Evolutionary conservation across 2,113 vertebrate species (phyloP).

Genomic region (Chascanopsetta lugubris): DNA sequence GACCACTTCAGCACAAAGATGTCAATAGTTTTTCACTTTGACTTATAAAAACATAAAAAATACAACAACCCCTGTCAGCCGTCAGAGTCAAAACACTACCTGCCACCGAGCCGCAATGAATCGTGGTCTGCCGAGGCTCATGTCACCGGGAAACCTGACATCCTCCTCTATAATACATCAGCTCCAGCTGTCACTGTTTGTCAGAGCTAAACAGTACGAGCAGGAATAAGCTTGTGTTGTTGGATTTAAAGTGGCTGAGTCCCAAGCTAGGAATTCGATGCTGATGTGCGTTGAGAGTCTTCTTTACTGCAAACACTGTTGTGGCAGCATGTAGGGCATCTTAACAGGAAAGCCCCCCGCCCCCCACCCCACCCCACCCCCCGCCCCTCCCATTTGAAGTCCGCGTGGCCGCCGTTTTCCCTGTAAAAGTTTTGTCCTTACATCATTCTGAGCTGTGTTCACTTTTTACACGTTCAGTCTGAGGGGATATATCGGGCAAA

Average conservation of each 20-base stretch:
- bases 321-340: background rate
- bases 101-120: constrained; percentile 36
- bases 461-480: no score
- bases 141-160: constrained; percentile 54
- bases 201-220: constrained; percentile 38
- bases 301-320: constrained; percentile 7
- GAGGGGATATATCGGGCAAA: no score
- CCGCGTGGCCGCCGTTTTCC: no score
- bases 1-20: constrained; percentile 1
- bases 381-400: no score
- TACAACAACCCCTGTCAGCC: background rate
- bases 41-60: background rate
- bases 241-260: constrained; percentile 46
- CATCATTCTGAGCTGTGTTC: background rate
- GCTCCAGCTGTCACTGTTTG: constrained; percentile 47
- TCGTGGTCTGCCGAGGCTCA: constrained; percentile 51
- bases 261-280: constrained; percentile 25
- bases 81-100: constrained; percentile 7
- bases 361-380: no score
- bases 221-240: constrained; percentile 16
- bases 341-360: no score
- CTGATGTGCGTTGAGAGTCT: constrained; percentile 19
- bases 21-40: constrained; percentile 1
- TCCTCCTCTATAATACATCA: constrained; percentile 55
- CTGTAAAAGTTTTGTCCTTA: no score